Evolutionary conservation across 1,140 invertebrate species (phyloP).

Genomic region (Caerostris darwini): DNA sequence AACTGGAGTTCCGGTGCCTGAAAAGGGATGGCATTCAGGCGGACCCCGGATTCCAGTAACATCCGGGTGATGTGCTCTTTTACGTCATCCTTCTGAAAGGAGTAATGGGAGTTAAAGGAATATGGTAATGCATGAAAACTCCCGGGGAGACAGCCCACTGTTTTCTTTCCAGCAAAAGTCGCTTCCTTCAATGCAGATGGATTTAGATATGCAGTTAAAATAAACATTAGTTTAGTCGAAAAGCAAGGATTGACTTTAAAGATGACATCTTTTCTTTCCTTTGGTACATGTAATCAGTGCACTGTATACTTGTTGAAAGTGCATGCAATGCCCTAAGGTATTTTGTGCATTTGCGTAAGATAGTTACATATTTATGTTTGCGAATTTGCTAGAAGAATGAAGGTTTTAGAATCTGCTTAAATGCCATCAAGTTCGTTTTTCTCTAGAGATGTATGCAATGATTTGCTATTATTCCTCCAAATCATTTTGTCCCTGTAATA

Average conservation of each 20-base stretch:
- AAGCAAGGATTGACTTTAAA: slow-evolving; percentile 2
- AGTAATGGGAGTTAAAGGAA: slow-evolving; percentile 32
- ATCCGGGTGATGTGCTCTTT: slow-evolving; percentile 53
- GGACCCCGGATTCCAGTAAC: slow-evolving; percentile 16
- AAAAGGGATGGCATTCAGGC: not conserved
- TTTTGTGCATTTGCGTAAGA: too few species aligned
- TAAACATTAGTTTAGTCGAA: not conserved
- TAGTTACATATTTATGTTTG: not conserved
- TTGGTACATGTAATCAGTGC: not conserved
- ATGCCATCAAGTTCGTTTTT: not conserved
- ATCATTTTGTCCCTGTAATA: too few species aligned
- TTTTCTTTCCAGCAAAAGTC: not conserved
- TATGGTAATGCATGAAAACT: slow-evolving; percentile 53
- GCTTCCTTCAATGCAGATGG: not conserved
- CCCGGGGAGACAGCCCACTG: not conserved
- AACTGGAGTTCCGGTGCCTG: slow-evolving; percentile 41
- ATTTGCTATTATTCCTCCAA: not conserved
- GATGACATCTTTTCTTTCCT: not conserved
- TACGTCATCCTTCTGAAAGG: slow-evolving; percentile 43
- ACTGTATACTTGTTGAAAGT: slow-evolving; percentile 5
- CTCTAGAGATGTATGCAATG: too few species aligned
- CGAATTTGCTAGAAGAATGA: not conserved
- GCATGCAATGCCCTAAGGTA: not conserved
- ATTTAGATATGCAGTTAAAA: slow-evolving; percentile 25
- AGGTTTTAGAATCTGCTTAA: not conserved